Evolutionary conservation across 2,888 invertebrate species (phyloP), one percentile per base, ranked within the genome.

Genomic region (Tenthredo livida): DNA sequence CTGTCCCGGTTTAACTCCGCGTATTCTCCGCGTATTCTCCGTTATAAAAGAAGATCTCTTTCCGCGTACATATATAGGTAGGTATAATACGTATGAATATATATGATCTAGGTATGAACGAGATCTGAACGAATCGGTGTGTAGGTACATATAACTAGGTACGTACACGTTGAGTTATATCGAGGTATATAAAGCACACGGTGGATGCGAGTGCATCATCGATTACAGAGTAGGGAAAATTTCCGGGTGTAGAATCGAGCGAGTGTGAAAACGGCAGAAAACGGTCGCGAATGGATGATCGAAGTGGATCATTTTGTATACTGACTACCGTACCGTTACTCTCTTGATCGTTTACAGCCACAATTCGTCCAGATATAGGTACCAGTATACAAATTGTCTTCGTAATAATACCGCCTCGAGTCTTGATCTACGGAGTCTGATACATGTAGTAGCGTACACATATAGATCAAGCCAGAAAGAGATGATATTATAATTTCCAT

Each of bases 241-340:
- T 67, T 67, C 67, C 15, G 9, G 33, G 33, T 67, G 33, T 1
- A 67, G 29, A 67, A 29, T 17, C 43, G 25, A 73, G 73, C 40
- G 73, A 73, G 40, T 40, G 73, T 73, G 73, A 73, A 73, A 73
- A 73, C 73, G 73, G 43, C 40, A 43, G 40, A 73, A 58, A 58
- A 58, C 58, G 58, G 58, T 17, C 58, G 58, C n/a, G 58, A 29
- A 29, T 17, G 29, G 67, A 37, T 37, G 67, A 37, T 37, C 40
- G 37, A 37, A 72, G 37, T 37, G 17, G 33, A 70, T 17, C 75
- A 40, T 75, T 75, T 75, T 47, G 47, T 75, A 47, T 75, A 40
- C 70, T 17, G 70, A 72, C 70, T 12, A 21, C n/a, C n/a, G 40
- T 75, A 75, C 75, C 75, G 75, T 75, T 75, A 25, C 75, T 75